These are phyloP conservation scores for Phoxinus dragarum DNA, from an alignment of 2,797 vertebrate species.

Conservation along the genomic window DNA sequence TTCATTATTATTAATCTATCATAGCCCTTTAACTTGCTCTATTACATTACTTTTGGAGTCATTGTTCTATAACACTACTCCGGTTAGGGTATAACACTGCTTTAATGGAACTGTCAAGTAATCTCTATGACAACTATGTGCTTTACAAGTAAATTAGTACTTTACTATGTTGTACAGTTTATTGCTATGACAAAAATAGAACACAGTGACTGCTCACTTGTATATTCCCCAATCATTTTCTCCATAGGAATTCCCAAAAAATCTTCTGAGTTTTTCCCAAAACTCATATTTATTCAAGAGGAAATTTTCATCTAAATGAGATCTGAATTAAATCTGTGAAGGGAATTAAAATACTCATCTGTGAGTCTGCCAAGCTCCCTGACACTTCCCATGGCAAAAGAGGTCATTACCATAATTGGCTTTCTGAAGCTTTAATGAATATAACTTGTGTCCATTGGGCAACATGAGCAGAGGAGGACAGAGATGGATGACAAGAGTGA, in stretches of 20 bases:
- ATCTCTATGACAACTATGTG: neutral
- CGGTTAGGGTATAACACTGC: neutral
- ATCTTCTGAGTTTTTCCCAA: neutral
- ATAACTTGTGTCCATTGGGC: conserved; percentile 68
- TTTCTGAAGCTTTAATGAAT: conserved; percentile 77
- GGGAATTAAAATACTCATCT: conserved; percentile 59
- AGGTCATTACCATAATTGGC: conserved; percentile 77
- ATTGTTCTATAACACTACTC: neutral
- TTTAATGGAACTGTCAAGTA: neutral
- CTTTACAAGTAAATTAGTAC: neutral
- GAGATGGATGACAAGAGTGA: neutral
- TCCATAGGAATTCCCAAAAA: neutral
- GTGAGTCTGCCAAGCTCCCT: conserved; percentile 62
- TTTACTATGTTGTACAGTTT: neutral
- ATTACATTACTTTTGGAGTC: neutral
- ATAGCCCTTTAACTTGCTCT: neutral
- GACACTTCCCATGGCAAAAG: conserved; percentile 64
- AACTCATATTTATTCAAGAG: neutral
- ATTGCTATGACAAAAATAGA: neutral
- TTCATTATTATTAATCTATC: neutral
- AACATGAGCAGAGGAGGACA: conserved; percentile 41
- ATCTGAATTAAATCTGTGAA: conserved; percentile 71
- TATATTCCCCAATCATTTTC: neutral
- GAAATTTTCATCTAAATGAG: conserved; percentile 64
- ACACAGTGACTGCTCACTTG: neutral